These are phyloP conservation scores for Sphaerodactylus townsendi DNA, from an alignment of 2,113 vertebrate species.

Conservation along the genomic window DNA sequence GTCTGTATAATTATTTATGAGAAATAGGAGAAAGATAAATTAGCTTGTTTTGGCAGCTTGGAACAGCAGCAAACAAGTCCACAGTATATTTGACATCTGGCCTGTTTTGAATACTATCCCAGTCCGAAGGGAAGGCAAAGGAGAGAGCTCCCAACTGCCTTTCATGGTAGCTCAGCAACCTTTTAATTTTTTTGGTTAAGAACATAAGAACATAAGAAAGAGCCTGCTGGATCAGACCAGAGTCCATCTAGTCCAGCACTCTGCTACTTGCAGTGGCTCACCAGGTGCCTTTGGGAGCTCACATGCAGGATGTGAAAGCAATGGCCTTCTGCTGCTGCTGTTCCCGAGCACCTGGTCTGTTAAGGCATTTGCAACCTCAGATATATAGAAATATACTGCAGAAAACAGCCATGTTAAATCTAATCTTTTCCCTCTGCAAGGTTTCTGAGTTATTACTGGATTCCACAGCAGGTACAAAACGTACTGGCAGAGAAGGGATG, in stretches of 20 bases:
- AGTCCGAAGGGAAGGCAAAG: conserved; percentile 12
- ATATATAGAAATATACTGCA: not conserved
- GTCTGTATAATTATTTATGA: conserved; percentile 69
- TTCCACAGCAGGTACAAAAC: not conserved
- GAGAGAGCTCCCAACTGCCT: not conserved
- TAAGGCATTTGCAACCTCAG: too few species aligned
- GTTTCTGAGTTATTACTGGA: not conserved
- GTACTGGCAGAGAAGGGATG: not conserved
- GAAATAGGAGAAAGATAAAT: conserved; percentile 64
- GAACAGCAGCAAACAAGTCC: conserved; percentile 29
- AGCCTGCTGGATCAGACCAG: too few species aligned
- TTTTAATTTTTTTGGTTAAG: not conserved
- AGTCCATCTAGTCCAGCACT: too few species aligned
- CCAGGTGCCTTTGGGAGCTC: too few species aligned
- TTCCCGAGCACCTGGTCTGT: too few species aligned
- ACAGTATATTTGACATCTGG: conserved; percentile 40
- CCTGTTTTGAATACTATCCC: conserved; percentile 40
- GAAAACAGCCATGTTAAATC: not conserved
- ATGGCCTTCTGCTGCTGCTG: too few species aligned
- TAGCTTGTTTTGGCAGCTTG: conserved; percentile 38
- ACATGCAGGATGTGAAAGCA: too few species aligned
- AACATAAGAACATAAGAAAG: too few species aligned
- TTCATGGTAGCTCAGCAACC: not conserved
- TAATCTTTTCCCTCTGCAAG: not conserved
- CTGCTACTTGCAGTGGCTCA: too few species aligned